A percentile compares a stretch with the other conserved stretches of the same genome.
These are phyloP conservation scores for Meles meles DNA, from an alignment of 2,113 vertebrate species.

Conservation along the genomic window DNA sequence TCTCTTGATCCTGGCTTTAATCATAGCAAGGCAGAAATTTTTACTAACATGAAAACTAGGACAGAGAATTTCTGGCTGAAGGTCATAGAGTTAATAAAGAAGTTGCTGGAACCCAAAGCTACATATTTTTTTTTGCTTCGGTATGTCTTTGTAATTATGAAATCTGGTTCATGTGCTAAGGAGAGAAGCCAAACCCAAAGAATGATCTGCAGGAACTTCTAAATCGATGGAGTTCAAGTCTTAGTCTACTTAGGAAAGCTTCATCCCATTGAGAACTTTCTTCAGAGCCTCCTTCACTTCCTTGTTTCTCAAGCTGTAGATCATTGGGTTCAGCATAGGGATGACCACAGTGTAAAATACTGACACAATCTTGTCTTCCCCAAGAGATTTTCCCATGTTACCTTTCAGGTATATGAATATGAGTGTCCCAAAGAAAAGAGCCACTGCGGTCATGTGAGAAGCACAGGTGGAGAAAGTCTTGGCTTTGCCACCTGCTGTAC, in stretches of 20 bases:
- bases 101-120: not conserved
- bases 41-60: not conserved
- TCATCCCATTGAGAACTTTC: slow-evolving; percentile 36
- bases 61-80: not conserved
- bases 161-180: not conserved
- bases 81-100: slow-evolving; percentile 6
- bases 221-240: too few species aligned
- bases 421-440: slow-evolving; percentile 73
- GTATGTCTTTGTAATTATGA: not conserved
- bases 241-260: slow-evolving; percentile 32
- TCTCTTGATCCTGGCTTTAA: not conserved
- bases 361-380: slow-evolving; percentile 71
- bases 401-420: slow-evolving; percentile 71
- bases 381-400: slow-evolving; percentile 51
- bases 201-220: not conserved
- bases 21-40: not conserved
- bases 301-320: slow-evolving; percentile 67
- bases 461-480: slow-evolving; percentile 74
- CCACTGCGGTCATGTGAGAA: slow-evolving; percentile 66
- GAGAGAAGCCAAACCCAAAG: not conserved
- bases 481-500: slow-evolving; percentile 46
- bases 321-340: slow-evolving; percentile 67
- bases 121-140: not conserved
- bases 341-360: slow-evolving; percentile 69
- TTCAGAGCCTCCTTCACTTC: slow-evolving; percentile 58